phyloP scores from a whole-genome alignment of 2,888 invertebrate genomes.

The Phengaris alcon region DNA sequence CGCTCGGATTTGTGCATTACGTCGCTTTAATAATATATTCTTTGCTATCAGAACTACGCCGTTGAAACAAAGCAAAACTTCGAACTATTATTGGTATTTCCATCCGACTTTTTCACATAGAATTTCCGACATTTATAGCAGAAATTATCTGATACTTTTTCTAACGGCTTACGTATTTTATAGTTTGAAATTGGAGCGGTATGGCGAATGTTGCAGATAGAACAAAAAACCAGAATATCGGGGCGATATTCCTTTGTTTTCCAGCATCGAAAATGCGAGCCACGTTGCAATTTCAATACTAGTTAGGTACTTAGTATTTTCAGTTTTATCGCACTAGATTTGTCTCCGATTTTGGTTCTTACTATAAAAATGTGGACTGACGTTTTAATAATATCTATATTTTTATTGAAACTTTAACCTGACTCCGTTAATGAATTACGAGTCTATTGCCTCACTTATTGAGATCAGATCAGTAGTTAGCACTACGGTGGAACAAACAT shows the following conservation, averaged over 20 bases:
- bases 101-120: slow-evolving; percentile 15
- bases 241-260: slow-evolving; percentile 24
- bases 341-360: neutral
- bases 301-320: neutral
- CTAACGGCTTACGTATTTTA: slow-evolving; percentile 19
- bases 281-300: slow-evolving; percentile 22
- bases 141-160: slow-evolving; percentile 20
- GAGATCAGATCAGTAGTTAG: too few relatives aligned
- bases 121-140: slow-evolving; percentile 15
- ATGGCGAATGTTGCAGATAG: slow-evolving; percentile 13
- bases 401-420: too few relatives aligned
- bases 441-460: too few relatives aligned
- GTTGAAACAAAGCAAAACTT: slow-evolving; percentile 1
- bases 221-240: slow-evolving; percentile 19
- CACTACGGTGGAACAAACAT: too few relatives aligned
- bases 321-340: slow-evolving; percentile 1
- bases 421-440: too few relatives aligned
- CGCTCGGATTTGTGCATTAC: too few relatives aligned
- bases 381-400: too few relatives aligned
- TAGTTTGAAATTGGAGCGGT: slow-evolving; percentile 15
- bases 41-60: neutral
- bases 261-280: slow-evolving; percentile 15
- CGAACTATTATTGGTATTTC: slow-evolving; percentile 9
- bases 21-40: too few relatives aligned
- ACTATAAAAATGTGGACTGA: neutral